Conservation (phyloP, 2,888 invertebrate species). For the Lithophane semibrunnea region DNA sequence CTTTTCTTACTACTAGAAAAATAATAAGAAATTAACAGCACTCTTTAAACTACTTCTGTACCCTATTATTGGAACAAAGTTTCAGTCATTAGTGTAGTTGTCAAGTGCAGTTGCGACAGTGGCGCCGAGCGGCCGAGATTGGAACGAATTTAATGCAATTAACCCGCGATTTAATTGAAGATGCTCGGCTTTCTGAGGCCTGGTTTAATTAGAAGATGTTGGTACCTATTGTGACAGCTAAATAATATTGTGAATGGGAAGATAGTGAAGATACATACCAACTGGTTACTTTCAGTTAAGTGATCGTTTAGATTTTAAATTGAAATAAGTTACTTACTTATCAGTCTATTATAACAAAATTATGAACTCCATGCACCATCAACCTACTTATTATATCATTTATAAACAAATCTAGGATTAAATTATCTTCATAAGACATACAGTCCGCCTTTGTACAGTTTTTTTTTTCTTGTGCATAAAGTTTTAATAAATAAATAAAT, state of each 20-base stretch:
- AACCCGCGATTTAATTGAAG: constrained; percentile 23
- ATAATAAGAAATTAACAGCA: neutral
- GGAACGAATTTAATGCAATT: constrained; percentile 48
- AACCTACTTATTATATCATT: neutral
- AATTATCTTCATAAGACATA: neutral
- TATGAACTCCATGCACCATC: neutral
- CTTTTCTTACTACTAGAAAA: neutral
- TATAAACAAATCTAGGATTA: neutral
- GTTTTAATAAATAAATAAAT: no score
- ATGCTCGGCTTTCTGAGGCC: constrained; percentile 9
- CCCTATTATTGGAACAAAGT: constrained; percentile 36
- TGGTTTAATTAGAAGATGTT: constrained; percentile 20
- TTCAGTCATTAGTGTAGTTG: constrained; percentile 47
- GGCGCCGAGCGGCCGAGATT: constrained; percentile 10
- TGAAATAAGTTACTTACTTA: neutral
- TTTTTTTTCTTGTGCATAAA: no score
- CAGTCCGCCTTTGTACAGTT: no score
- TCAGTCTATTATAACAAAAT: neutral
- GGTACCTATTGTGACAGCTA: neutral
- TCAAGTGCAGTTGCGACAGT: constrained; percentile 36
- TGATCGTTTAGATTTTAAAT: neutral
- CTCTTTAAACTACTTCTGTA: constrained; percentile 18
- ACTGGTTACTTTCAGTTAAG: neutral
- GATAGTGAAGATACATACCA: neutral
- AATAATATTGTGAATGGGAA: neutral